Evolutionary conservation across 2,888 invertebrate species (phyloP).

Genomic region (Cabera pusaria): DNA sequence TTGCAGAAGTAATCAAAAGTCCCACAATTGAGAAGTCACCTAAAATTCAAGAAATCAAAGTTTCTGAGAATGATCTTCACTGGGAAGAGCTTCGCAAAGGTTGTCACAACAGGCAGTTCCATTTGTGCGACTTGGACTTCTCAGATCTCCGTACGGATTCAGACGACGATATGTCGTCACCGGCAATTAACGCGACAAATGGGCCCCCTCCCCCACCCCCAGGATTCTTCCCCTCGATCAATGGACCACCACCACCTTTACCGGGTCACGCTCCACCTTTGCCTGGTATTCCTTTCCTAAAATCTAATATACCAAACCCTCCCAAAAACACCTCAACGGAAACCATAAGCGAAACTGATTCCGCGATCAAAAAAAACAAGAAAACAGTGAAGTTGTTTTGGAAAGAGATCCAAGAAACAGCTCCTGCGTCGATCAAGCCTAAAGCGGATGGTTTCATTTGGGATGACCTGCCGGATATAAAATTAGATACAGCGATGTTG

Average conservation of each 20-base stretch:
- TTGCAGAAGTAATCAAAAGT: slow-evolving; percentile 87
- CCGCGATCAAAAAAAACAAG: slow-evolving; percentile 91
- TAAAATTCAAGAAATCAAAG: slow-evolving; percentile 88
- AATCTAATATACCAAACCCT: slow-evolving; percentile 62
- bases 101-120: slow-evolving; percentile 88
- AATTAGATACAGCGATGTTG: slow-evolving; percentile 95
- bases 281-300: slow-evolving; percentile 74
- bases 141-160: slow-evolving; percentile 95
- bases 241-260: slow-evolving; percentile 67
- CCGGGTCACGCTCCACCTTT: too few relatives aligned
- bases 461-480: slow-evolving; percentile 94
- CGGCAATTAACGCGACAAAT: slow-evolving; percentile 85
- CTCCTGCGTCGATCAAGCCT: slow-evolving; percentile 72
- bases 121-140: slow-evolving; percentile 97
- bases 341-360: slow-evolving; percentile 66
- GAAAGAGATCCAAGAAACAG: slow-evolving; percentile 94
- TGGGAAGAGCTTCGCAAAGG: slow-evolving; percentile 95
- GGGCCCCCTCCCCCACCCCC: slow-evolving; percentile 92
- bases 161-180: slow-evolving; percentile 90
- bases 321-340: slow-evolving; percentile 63
- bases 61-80: slow-evolving; percentile 96
- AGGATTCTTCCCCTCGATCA: slow-evolving; percentile 81
- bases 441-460: slow-evolving; percentile 91
- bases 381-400: slow-evolving; percentile 99
- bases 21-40: slow-evolving; percentile 87